Percentiles rank a stretch among this genome's conserved stretches.
Conservation (phyloP, 2,797 vertebrate species). For the Leptoclinus maculatus region DNA sequence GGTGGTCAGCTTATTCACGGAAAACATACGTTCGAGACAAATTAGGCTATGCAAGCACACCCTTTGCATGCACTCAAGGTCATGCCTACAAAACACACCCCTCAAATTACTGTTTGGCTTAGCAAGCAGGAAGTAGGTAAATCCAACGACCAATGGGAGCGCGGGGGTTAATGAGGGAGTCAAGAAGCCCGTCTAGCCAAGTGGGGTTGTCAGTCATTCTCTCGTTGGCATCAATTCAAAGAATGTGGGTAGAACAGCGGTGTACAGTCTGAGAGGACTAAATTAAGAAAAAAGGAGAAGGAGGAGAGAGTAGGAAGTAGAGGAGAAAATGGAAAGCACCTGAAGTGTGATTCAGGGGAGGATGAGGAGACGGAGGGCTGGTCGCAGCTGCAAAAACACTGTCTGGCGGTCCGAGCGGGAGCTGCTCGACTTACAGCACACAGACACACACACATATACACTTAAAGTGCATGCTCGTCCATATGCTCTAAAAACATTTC, state of each 20-base stretch:
- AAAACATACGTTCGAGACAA: conserved; percentile 43
- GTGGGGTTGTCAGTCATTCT: conserved; percentile 58
- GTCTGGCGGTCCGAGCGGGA: conserved; percentile 67
- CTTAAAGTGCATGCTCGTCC: conserved; percentile 37
- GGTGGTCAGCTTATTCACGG: conserved; percentile 19
- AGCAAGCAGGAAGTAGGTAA: conserved; percentile 68
- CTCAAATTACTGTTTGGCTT: conserved; percentile 72
- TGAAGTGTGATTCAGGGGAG: conserved; percentile 73
- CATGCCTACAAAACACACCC: conserved; percentile 67
- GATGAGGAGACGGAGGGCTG: conserved; percentile 49
- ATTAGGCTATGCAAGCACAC: conserved; percentile 35
- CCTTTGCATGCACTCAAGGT: conserved; percentile 53
- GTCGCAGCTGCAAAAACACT: conserved; percentile 80
- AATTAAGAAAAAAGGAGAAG: background rate
- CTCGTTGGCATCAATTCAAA: conserved; percentile 53
- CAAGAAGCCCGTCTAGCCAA: conserved; percentile 46
- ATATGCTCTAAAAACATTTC: conserved; percentile 48
- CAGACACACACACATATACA: conserved; percentile 17
- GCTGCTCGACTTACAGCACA: conserved; percentile 50
- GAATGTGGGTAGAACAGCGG: conserved; percentile 50
- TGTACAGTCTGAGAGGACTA: conserved; percentile 35
- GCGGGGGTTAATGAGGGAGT: conserved; percentile 65
- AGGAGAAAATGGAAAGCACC: conserved; percentile 74
- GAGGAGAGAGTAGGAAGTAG: conserved; percentile 42
- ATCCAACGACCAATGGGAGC: conserved; percentile 49